Percentiles rank a stretch among this genome's conserved stretches.
Evolutionary conservation across 2,797 vertebrate genomes (phyloP).

Genomic region (Chiroxiphia lanceolata): DNA sequence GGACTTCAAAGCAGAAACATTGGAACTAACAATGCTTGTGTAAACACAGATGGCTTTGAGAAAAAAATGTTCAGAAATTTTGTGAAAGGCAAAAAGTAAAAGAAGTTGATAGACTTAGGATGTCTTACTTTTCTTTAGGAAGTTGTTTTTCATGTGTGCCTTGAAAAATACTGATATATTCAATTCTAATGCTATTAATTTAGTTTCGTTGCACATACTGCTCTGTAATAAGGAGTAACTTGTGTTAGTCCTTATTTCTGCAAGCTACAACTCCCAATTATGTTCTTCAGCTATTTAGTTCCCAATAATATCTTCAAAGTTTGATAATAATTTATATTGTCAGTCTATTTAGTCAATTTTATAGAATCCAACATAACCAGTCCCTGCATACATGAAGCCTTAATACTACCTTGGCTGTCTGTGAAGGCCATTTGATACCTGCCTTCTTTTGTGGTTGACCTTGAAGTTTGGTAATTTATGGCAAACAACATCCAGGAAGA

Average conservation of each 20-base stretch:
- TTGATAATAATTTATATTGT: conserved; percentile 67
- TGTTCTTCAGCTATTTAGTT: conserved; percentile 43
- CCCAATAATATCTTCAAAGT: conserved; percentile 47
- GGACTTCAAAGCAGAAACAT: neutral
- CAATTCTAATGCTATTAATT: conserved; percentile 26
- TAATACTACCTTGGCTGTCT: conserved; percentile 43
- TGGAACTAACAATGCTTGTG: neutral
- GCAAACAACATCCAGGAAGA: conserved; percentile 83
- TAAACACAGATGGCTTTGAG: neutral
- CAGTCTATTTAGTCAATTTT: conserved; percentile 69
- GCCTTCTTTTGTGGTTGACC: conserved; percentile 81
- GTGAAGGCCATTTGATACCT: conserved; percentile 74
- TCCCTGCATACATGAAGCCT: conserved; percentile 54
- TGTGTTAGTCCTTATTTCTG: conserved; percentile 24
- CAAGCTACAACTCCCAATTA: conserved; percentile 3
- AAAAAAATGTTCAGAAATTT: neutral
- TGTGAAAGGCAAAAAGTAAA: neutral
- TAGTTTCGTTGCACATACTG: conserved; percentile 47
- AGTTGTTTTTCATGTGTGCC: conserved; percentile 8
- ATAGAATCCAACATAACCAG: conserved; percentile 59
- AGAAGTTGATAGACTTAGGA: neutral
- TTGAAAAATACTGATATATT: conserved; percentile 19
- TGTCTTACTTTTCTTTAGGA: conserved; percentile 14
- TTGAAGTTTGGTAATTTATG: conserved; percentile 88
- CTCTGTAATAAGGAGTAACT: neutral